These are phyloP conservation scores for Drosophila subpulchrella DNA, from an alignment of 1,140 invertebrate species.

Conservation along the genomic window DNA sequence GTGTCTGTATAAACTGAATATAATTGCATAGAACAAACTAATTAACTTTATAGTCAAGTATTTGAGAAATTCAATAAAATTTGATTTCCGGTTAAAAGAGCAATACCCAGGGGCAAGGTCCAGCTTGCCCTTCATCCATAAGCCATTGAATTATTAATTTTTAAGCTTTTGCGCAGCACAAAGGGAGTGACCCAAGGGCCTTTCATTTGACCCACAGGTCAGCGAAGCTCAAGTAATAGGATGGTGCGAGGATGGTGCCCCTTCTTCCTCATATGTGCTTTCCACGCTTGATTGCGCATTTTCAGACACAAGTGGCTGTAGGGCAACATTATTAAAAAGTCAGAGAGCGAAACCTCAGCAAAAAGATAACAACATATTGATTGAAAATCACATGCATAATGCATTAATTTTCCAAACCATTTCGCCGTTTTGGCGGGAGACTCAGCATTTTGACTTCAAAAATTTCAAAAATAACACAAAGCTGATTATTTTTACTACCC, in stretches of 20 bases:
- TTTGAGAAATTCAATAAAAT: constrained; percentile 57
- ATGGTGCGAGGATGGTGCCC: constrained; percentile 23
- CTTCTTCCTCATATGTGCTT: constrained; percentile 36
- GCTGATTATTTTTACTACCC: constrained; percentile 48
- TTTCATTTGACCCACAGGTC: constrained; percentile 74
- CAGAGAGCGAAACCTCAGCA: constrained; percentile 21
- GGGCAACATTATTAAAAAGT: constrained; percentile 46
- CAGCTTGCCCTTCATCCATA: constrained; percentile 53
- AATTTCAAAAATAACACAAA: constrained; percentile 52
- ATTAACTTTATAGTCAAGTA: constrained; percentile 41
- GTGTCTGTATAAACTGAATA: constrained; percentile 56
- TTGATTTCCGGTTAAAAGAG: constrained; percentile 45
- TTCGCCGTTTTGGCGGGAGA: constrained; percentile 12
- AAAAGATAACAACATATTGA: constrained; percentile 38
- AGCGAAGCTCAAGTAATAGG: constrained; percentile 70
- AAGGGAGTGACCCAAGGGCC: constrained; percentile 43
- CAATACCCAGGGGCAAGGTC: constrained; percentile 12
- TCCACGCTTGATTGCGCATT: constrained; percentile 60
- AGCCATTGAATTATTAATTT: constrained; percentile 82
- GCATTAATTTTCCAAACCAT: constrained; percentile 42
- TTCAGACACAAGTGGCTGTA: constrained; percentile 63
- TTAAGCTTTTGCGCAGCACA: constrained; percentile 53
- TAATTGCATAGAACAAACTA: constrained; percentile 59
- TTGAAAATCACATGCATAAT: constrained; percentile 61
- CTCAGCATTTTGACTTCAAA: background rate